Evolutionary conservation across 2,797 vertebrate genomes (phyloP), one percentile per base, ranked within the genome.

Genomic region (Eleutherodactylus coqui): DNA sequence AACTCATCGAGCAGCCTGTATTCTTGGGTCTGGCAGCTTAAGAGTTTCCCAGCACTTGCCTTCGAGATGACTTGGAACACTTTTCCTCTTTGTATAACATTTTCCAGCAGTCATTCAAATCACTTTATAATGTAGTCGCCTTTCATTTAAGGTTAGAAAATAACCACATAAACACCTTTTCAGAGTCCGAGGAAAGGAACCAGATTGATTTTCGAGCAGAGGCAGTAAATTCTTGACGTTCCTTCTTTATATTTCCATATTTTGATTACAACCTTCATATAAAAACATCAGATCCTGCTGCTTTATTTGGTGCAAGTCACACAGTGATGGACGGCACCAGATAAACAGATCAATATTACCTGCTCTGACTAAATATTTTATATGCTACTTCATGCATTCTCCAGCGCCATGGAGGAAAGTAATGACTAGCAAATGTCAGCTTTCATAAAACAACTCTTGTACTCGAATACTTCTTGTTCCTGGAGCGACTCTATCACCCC

Each of bases 311-410:
- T 80, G 24, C 67, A 53, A 84, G 81, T 84, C 75, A 79, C 38
- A 38, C 21, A 62, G 69, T 87, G 82, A 87, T 87, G 76, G 58
- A 87, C 55, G 62, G 76, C 60, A 55, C 75, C 76, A 41, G 55
- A 83, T 78, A 84, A 87, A 87, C 80, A 87, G 82, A 87, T 87
- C 86, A 87, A 87, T 87, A 87, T 67, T 62, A 84, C 82, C 79
- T 87, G 64, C 67, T 73, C 81, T 24, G 76, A 43, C 86, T 84
- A 84, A 87, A 87, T 87, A 84, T 87, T 87, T 86, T 75, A 87
- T 83, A 73, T 34, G 47, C 62, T 73, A 75, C 49, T 55, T 62
- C 76, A 51, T 73, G 55, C 67, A 49, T 87, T 79, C 75, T 38
- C 69, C 51, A 3, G 81, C 47, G 21, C 41, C 38, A 83, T 49